Evolutionary conservation across 37 sponge, comb jelly and placozoan genomes (phyloP).

Genomic region (Tethya wilhelma): DNA sequence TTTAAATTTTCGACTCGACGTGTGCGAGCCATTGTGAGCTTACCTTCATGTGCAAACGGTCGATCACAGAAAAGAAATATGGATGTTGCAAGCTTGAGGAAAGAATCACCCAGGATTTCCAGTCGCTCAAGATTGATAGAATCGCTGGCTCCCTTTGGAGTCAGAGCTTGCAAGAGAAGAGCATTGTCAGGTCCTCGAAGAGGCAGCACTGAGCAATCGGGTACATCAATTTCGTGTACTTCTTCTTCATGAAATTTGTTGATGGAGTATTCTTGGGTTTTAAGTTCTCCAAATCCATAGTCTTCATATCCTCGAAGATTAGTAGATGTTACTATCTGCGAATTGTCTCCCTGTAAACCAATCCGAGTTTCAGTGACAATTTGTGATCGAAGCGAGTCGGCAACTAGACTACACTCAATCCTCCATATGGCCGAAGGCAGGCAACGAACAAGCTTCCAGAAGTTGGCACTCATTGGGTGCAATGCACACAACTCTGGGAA

Average conservation of each 20-base stretch:
- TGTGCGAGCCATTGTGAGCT: conserved; percentile 63
- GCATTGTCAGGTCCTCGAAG: conserved; percentile 58
- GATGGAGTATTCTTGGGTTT: neutral
- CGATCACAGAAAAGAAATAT: conserved; percentile 61
- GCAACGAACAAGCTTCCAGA: conserved; percentile 63
- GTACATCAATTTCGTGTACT: neutral
- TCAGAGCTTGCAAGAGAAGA: conserved; percentile 81
- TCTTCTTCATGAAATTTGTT: neutral
- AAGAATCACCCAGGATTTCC: conserved; percentile 93
- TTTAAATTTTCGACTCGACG: conserved; percentile 76
- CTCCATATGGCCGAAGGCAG: conserved; percentile 91
- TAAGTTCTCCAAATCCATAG: conserved; percentile 28
- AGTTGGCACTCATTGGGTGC: conserved; percentile 56
- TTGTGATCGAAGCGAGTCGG: conserved; percentile 48
- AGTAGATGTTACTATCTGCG: conserved; percentile 16
- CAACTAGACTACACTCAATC: conserved; percentile 74
- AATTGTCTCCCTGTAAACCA: neutral
- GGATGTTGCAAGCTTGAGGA: conserved; percentile 86
- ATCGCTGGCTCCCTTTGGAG: conserved; percentile 73
- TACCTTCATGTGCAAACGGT: conserved; percentile 70
- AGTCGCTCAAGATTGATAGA: conserved; percentile 85
- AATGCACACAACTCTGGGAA: conserved; percentile 76
- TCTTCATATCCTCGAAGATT: conserved; percentile 60
- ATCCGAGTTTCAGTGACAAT: conserved; percentile 48
- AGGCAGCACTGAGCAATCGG: neutral